Evolutionary conservation across 37 sponge, comb jelly and placozoan genomes (phyloP), one percentile per base, ranked within the genome.

Genomic region (Hormiphora californensis): DNA sequence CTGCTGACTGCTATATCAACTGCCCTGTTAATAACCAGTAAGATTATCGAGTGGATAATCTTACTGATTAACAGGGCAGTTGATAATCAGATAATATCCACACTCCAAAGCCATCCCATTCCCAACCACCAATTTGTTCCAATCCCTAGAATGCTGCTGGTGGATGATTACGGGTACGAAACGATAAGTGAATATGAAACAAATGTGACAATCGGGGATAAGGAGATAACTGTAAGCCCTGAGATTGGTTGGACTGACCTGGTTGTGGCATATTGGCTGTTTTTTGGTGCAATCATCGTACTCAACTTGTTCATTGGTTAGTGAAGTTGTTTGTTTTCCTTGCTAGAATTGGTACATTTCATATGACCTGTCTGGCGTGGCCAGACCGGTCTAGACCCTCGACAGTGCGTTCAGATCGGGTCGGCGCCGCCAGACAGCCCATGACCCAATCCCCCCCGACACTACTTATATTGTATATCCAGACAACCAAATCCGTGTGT

Each of bases 151-250:
- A 65, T 65, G 67, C 37, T 65, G 67, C 67, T 65, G 37, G 67
- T 65, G 4, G 67, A 65, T 38, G 67, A 65, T 19, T 65, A 65
- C 37, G 67, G 67, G 9, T 65, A 65, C 37, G 67, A 65, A 33
- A 28, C 32, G 9, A 65, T 65, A 19, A 65, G 31, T 3, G 27
- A 57, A 5, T 57, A 25, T 25, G 27, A 57, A 17, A 25, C 7
- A n/a, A 5, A 7, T n/a, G 27, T 57, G n/a, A n/a, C n/a, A n/a
- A 57, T 27, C 61, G 61, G 61, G 8, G 37, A 65, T 11, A 65
- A 1, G 11, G 35, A 36, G 4, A 2, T 65, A 4, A 65, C 5
- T 36, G 67, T 65, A 5, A 65, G 35, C 11, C 67, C 67, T 32
- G 67, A 65, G 35, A 31, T 32, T 28, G 30, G 67, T 19, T 65